Evolutionary conservation across 2,888 invertebrate species (phyloP).

Genomic region (Stomorhina lunata): DNA sequence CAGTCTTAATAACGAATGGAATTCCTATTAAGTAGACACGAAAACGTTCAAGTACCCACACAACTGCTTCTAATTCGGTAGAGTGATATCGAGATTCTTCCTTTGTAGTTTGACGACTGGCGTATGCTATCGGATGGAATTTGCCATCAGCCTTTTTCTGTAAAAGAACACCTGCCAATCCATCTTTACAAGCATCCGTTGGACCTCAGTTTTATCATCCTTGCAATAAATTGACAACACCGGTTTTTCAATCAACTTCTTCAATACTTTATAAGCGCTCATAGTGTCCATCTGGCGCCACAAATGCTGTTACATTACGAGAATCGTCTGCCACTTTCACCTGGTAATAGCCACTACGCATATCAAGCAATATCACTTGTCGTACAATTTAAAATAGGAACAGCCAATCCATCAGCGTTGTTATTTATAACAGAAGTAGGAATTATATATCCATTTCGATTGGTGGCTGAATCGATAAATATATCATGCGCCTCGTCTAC

Average conservation of each 20-base stretch:
- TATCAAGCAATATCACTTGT: not conserved
- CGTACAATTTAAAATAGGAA: not conserved
- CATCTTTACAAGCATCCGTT: constrained; percentile 47
- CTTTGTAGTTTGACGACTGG: constrained; percentile 42
- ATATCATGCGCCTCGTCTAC: not conserved
- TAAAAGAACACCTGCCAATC: constrained; percentile 26
- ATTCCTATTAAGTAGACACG: constrained; percentile 44
- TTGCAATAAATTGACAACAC: constrained; percentile 17
- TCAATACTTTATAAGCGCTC: too few relatives aligned
- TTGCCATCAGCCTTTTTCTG: constrained; percentile 37
- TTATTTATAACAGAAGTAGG: not conserved
- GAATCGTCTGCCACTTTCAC: too few relatives aligned
- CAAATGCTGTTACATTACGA: too few relatives aligned
- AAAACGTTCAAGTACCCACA: constrained; percentile 39
- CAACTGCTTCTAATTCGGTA: constrained; percentile 51
- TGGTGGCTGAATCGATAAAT: not conserved
- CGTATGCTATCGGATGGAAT: constrained; percentile 36
- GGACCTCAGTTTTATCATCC: constrained; percentile 25
- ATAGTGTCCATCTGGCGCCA: too few relatives aligned
- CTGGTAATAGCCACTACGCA: not conserved
- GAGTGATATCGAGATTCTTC: constrained; percentile 47
- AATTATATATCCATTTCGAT: not conserved
- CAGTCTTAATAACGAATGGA: not conserved
- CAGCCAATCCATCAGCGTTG: not conserved
- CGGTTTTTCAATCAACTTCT: not conserved